Conservation (phyloP, 2,113 vertebrate genomes). For the Loxodonta africana region DNA sequence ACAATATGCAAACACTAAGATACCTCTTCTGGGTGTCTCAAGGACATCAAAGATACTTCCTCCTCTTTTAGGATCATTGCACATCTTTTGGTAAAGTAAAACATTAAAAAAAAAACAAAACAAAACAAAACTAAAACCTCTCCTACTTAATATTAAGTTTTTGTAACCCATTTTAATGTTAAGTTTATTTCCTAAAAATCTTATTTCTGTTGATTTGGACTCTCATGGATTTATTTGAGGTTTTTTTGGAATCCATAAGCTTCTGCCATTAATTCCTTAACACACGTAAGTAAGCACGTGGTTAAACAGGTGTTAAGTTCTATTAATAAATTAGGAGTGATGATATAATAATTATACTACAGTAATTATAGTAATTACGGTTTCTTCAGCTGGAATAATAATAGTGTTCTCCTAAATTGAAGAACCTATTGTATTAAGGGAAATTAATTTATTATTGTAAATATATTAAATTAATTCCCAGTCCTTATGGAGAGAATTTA, state of each 20-base stretch:
- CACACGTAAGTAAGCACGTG: not conserved
- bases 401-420: not conserved
- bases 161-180: not conserved
- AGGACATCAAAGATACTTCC: not conserved
- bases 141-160: not conserved
- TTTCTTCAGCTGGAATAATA: not conserved
- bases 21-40: not conserved
- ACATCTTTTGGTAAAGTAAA: not conserved
- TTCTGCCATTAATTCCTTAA: not conserved
- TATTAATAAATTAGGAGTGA: not conserved
- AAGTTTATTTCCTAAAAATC: not conserved
- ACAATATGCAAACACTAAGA: not conserved
- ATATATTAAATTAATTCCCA: not conserved
- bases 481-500: constrained; percentile 27
- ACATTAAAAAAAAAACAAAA: not conserved
- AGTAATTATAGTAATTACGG: constrained; percentile 57
- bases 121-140: not conserved
- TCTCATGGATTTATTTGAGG: not conserved
- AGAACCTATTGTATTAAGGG: constrained; percentile 53
- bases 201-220: not conserved
- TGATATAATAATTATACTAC: constrained; percentile 14
- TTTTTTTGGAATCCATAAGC: not conserved
- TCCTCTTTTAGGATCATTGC: not conserved
- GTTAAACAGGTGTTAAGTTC: constrained; percentile 7
- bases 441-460: constrained; percentile 62